These are phyloP conservation scores for Campoplex capitator DNA, from an alignment of 2,888 invertebrate genomes.

Conservation along the genomic window DNA sequence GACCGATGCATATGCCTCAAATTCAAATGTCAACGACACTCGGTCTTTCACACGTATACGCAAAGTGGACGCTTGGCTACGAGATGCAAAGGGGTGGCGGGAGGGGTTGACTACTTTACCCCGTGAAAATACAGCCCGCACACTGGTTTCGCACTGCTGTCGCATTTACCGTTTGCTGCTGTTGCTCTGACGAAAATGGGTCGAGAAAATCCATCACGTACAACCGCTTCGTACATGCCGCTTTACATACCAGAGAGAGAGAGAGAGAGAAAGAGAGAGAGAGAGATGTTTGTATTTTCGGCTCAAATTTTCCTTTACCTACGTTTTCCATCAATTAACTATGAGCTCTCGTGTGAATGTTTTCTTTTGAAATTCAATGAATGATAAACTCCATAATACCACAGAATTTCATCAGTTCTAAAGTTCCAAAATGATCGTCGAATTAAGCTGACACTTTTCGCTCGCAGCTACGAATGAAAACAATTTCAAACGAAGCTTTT, in stretches of 20 bases:
- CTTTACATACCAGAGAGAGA: slow-evolving; percentile 18
- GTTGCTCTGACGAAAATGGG: slow-evolving; percentile 58
- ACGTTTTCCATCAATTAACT: not conserved
- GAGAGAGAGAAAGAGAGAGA: not conserved
- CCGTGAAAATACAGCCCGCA: slow-evolving; percentile 43
- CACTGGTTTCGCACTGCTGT: slow-evolving; percentile 41
- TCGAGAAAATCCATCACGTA: slow-evolving; percentile 63
- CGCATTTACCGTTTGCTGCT: slow-evolving; percentile 47
- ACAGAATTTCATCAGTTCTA: not conserved
- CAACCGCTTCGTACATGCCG: slow-evolving; percentile 28
- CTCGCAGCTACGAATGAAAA: not conserved
- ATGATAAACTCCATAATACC: not conserved
- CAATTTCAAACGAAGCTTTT: not conserved
- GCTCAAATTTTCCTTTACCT: not conserved
- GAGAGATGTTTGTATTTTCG: not conserved
- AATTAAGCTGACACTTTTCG: not conserved
- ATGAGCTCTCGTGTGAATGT: not conserved
- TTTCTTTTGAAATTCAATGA: slow-evolving; percentile 6
- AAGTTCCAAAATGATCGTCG: not conserved
- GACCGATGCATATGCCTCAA: slow-evolving; percentile 49
- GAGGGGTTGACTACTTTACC: slow-evolving; percentile 33
- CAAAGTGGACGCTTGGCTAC: slow-evolving; percentile 61
- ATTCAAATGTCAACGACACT: slow-evolving; percentile 71
- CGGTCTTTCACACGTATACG: slow-evolving; percentile 53
- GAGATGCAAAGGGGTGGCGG: slow-evolving; percentile 34